Evolutionary conservation across 2,113 vertebrate genomes (phyloP), one percentile per base, ranked within the genome.

Genomic region (Prinia subflava): DNA sequence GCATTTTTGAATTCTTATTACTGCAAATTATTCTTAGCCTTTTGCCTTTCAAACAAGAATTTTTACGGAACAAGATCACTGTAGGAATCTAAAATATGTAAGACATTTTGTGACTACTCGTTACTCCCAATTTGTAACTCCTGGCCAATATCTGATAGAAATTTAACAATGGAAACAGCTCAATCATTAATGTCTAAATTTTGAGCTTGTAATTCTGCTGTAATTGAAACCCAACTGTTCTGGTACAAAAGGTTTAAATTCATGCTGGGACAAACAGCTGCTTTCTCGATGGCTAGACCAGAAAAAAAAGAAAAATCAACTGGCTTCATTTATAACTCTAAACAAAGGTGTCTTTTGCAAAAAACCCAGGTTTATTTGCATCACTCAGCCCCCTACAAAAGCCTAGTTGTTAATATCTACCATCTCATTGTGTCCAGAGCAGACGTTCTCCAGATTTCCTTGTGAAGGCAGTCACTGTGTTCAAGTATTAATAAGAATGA

Each of bases 341-440:
- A 93, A 97, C 90, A 97, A 93, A 96, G 80, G 91, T 81, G 60
- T 82, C 86, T 92, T 81, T 92, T 94, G 60, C 89, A 70, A 92
- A 85, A 86, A 84, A 47, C 2, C 14, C 42, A 93, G 75, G 83
- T 94, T 96, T 92, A 75, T 73, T 91, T 89, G 47, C 80, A 93
- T 92, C 82, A 23, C 50, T 81, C 24, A 69, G 42, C 25, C 55
- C 50, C 53, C 75, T 42, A 97, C 85, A 97, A 92, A 92, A 89
- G 60, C 83, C 50, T 31, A 55, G 80, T 89, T 97, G 77, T 95
- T 90, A 94, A 31, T 52, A 92, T 92, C 91, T 46, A 57, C 47
- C 23, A 64, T 71, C 63, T 37, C 65, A 53, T 68, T 62, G 15
- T 41, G 65, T 41, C 73, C 78, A 87, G 25, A 93, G 67, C 87